Percentiles rank a stretch among this genome's conserved stretches.
phyloP scores from a whole-genome alignment of 2,888 invertebrate genomes.

The Drosophila vallismaia region DNA sequence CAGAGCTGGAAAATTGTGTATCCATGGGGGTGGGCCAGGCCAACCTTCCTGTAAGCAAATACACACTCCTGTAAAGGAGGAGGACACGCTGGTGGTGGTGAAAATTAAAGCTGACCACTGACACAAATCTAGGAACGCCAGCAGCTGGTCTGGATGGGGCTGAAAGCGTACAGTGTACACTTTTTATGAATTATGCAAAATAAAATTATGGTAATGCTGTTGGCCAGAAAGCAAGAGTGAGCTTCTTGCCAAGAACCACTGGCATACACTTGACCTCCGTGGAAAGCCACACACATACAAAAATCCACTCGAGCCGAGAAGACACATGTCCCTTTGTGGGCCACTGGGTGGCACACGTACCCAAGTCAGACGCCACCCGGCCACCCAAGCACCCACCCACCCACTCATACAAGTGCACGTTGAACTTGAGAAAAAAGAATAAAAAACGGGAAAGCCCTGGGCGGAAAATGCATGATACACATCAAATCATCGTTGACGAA shows the following conservation, averaged over 20 bases:
- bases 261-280: constrained; percentile 57
- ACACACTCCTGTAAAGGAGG: constrained; percentile 27
- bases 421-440: constrained; percentile 65
- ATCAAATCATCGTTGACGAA: constrained; percentile 25
- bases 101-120: constrained; percentile 38
- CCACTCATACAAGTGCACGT: constrained; percentile 58
- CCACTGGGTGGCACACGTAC: constrained; percentile 52
- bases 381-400: constrained; percentile 9
- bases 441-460: constrained; percentile 1
- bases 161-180: not conserved
- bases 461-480: constrained; percentile 15
- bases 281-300: constrained; percentile 14
- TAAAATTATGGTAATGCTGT: constrained; percentile 55
- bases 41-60: constrained; percentile 37
- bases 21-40: constrained; percentile 44
- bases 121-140: constrained; percentile 26
- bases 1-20: constrained; percentile 68
- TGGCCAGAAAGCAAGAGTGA: constrained; percentile 41
- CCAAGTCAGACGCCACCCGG: constrained; percentile 4
- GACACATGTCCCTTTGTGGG: constrained; percentile 47
- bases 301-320: constrained; percentile 6
- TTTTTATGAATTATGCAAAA: constrained; percentile 42
- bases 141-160: constrained; percentile 7
- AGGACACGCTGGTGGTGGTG: constrained; percentile 17
- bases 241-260: constrained; percentile 26